Evolutionary conservation across 2,113 vertebrate species (phyloP).

Genomic region (Porphyrio hochstetteri): DNA sequence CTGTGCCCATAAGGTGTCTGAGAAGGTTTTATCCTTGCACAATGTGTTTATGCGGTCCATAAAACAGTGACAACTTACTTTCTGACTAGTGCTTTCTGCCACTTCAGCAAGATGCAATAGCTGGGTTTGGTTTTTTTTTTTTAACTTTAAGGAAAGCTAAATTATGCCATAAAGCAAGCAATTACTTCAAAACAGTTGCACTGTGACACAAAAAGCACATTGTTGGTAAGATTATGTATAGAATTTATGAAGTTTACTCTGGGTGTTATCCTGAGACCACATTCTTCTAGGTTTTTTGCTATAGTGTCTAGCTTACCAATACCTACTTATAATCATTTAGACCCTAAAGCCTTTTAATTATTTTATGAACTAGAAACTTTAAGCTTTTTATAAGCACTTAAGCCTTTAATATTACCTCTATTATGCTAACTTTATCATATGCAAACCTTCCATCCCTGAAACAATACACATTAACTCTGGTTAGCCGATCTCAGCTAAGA

Average conservation of each 20-base stretch:
- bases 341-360: background rate
- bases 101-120: background rate
- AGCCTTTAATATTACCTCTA: background rate
- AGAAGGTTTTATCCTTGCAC: background rate
- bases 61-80: background rate
- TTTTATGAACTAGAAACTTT: background rate
- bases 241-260: background rate
- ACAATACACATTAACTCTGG: background rate
- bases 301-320: background rate
- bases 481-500: background rate
- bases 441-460: background rate
- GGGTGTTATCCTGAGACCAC: background rate
- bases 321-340: background rate
- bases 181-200: background rate
- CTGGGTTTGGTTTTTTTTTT: background rate
- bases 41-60: background rate
- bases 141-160: background rate
- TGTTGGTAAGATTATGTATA: background rate
- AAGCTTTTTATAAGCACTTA: background rate
- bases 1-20: background rate
- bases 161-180: background rate
- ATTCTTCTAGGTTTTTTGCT: background rate
- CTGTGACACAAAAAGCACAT: accelerated
- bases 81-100: background rate
- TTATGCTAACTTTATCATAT: background rate